Percentiles rank a stretch among this genome's conserved stretches.
Evolutionary conservation across 2,888 invertebrate species (phyloP).

Genomic region (Dinocampus coccinellae): DNA sequence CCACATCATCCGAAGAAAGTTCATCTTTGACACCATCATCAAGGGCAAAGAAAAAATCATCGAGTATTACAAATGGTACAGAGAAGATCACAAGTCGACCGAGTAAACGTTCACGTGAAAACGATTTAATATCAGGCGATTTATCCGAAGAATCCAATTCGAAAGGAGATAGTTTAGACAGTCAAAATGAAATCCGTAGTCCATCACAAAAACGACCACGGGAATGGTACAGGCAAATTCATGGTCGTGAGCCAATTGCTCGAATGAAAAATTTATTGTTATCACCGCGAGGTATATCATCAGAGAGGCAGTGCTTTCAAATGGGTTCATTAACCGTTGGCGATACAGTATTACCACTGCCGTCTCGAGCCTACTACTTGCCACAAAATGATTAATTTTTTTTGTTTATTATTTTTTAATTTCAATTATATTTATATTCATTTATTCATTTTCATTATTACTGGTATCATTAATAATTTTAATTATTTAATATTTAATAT

Average conservation of each 20-base stretch:
- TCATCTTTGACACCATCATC: constrained; percentile 8
- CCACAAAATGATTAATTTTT: constrained; percentile 54
- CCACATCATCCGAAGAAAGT: not conserved
- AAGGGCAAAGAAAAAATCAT: not conserved
- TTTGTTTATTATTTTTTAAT: not conserved
- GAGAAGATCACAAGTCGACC: constrained; percentile 40
- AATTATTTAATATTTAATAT: not conserved
- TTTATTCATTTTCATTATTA: not conserved
- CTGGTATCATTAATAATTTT: not conserved
- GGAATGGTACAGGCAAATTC: constrained; percentile 58
- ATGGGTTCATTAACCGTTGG: constrained; percentile 60
- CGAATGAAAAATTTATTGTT: constrained; percentile 54
- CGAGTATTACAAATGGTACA: constrained; percentile 31
- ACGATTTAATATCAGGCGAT: constrained; percentile 29
- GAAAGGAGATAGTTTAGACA: not conserved
- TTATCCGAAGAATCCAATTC: constrained; percentile 13
- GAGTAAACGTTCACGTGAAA: constrained; percentile 53
- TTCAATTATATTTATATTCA: not conserved
- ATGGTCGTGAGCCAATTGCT: constrained; percentile 59
- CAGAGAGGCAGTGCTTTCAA: constrained; percentile 60
- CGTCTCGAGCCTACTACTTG: constrained; percentile 59
- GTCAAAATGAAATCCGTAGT: constrained; percentile 42
- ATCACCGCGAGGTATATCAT: constrained; percentile 54
- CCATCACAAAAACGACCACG: constrained; percentile 60
- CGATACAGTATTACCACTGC: constrained; percentile 59